phyloP scores from a whole-genome alignment of 2,113 vertebrate genomes.

The Mionectes macconnelli region DNA sequence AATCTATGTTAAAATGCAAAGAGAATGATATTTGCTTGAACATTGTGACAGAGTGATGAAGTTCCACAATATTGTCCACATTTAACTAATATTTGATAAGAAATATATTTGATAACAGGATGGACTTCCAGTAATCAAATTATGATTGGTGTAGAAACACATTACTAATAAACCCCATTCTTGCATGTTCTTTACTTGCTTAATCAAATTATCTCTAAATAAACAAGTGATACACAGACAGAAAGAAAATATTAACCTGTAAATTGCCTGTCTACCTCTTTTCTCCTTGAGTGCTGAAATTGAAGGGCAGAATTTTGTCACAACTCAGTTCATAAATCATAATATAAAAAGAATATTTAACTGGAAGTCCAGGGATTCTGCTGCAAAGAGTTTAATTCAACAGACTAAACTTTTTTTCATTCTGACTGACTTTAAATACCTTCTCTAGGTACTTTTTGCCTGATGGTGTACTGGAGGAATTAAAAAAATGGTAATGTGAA shows the following conservation, averaged over 20 bases:
- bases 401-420: background rate
- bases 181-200: slow-evolving; percentile 15
- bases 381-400: background rate
- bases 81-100: slow-evolving; percentile 71
- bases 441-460: background rate
- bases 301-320: background rate
- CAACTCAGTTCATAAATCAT: background rate
- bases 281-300: background rate
- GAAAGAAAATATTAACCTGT: slow-evolving; percentile 50
- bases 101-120: slow-evolving; percentile 69
- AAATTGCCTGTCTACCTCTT: background rate
- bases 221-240: slow-evolving; percentile 54
- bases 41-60: background rate
- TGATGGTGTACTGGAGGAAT: background rate
- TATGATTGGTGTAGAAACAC: slow-evolving; percentile 61
- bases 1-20: background rate
- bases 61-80: background rate
- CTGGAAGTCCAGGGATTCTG: background rate
- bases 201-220: slow-evolving; percentile 73
- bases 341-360: background rate
- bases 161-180: slow-evolving; percentile 54
- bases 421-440: background rate
- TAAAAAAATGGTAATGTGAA: background rate
- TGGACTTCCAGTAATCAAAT: slow-evolving; percentile 72
- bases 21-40: background rate